Evolutionary conservation across 2,113 vertebrate species (phyloP), one percentile per base, ranked within the genome.

Genomic region (Neotoma lepida): DNA sequence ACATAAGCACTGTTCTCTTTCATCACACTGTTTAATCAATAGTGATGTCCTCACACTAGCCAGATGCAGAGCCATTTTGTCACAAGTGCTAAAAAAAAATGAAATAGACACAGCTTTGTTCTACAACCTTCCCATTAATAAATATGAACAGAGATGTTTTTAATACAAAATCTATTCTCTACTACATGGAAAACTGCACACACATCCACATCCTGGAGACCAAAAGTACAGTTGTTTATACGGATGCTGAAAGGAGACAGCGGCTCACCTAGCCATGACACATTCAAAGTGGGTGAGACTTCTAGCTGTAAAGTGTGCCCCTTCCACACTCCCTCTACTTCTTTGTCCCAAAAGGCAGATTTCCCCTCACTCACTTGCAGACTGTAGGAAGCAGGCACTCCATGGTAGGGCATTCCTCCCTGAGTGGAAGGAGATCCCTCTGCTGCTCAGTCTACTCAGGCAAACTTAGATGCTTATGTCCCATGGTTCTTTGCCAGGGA

Each of bases 11-110:
- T 84, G 71, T 97, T 97, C 92, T 97, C 97, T 98, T 98, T 98
- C 98, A 98, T 98, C 98, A 98, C 98, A 97, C 98, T 98, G 96
- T 98, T 98, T 98, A 98, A 98, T 98, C 98, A 98, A 98, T 98
- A 98, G 96, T 97, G 98, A 98, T 97, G 98, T 97, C 98, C 96
- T 98, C 91, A 70, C 88, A 97, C 90, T 93, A 96, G 97, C 95
- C 91, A 96, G 92, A 97, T 96, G 80, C 96, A 97, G 82, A 96
- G 95, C 96, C 96, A 96, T 97, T 95, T 77, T 98, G 97, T 96
- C 97, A 97, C 91, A 97, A 97, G 97, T 64, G 77, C 88, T 97
- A 97, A 98, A 98, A 93, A 39, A 44, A 28, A 98, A 97, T 89
- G 96, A 97, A 97, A 96, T 92, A 97, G 98, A 97, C 86, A 97